Evolutionary conservation across 2,113 vertebrate species (phyloP).

Genomic region (Epinephelus moara): DNA sequence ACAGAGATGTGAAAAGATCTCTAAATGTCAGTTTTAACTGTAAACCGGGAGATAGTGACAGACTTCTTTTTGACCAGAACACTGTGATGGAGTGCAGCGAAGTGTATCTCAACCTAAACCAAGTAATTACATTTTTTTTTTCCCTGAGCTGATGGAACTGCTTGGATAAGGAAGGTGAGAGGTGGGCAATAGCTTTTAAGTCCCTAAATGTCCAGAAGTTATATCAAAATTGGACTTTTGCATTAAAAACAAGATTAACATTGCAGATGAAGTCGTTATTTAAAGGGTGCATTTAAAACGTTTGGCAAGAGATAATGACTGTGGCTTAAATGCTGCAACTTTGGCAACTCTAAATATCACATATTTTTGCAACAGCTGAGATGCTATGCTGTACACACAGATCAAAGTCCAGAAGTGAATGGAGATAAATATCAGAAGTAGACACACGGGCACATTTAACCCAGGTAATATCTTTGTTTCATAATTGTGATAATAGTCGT

Average conservation of each 20-base stretch:
- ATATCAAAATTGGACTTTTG: constrained; percentile 14
- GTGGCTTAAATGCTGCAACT: background rate
- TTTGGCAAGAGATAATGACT: constrained; percentile 13
- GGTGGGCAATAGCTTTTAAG: constrained; percentile 37
- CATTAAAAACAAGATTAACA: too few species aligned
- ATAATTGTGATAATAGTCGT: constrained; percentile 20
- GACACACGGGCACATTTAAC: constrained; percentile 26
- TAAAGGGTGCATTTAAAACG: background rate
- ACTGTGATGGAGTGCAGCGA: constrained; percentile 40
- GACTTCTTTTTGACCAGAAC: background rate
- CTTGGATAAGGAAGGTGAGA: constrained; percentile 42
- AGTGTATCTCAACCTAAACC: constrained; percentile 54
- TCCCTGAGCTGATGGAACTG: constrained; percentile 15
- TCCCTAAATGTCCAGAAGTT: constrained; percentile 14
- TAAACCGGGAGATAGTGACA: constrained; percentile 29
- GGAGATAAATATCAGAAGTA: constrained; percentile 39
- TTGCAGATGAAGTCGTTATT: constrained; percentile 1
- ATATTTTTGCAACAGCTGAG: background rate
- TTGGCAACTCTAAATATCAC: background rate
- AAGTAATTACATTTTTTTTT: constrained; percentile 54
- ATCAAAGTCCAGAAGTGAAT: background rate
- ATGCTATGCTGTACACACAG: background rate
- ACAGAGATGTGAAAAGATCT: constrained; percentile 20
- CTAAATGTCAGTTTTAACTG: constrained; percentile 36
- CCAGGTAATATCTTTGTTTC: constrained; percentile 34